phyloP scores from a whole-genome alignment of 2,888 invertebrate genomes.

The Chaitophorus viminalis region DNA sequence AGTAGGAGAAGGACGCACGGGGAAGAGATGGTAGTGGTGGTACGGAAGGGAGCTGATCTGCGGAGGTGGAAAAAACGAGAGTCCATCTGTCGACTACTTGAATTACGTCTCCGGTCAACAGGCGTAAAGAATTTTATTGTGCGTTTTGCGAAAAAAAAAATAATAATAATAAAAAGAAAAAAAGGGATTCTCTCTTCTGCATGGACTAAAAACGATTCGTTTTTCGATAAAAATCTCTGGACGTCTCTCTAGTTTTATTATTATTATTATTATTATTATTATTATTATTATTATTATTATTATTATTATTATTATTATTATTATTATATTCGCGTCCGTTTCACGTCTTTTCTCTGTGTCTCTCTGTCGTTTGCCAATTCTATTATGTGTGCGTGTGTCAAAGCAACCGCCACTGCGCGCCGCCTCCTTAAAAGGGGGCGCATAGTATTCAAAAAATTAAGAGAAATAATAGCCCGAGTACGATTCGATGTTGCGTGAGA shows the following conservation, averaged over 20 bases:
- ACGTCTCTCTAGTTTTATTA: conserved; percentile 57
- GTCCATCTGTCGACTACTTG: conserved; percentile 61
- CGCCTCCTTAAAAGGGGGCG: conserved; percentile 33
- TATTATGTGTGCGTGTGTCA: conserved; percentile 50
- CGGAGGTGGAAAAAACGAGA: conserved; percentile 19
- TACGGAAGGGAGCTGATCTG: background rate
- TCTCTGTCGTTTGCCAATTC: conserved; percentile 5
- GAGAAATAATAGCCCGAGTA: conserved; percentile 54
- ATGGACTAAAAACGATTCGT: conserved; percentile 50
- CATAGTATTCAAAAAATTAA: conserved; percentile 53
- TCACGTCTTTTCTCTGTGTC: background rate
- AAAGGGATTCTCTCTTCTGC: conserved; percentile 45
- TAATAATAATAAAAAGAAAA: background rate
- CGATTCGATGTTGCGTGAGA: conserved; percentile 61
- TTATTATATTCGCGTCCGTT: conserved; percentile 52
- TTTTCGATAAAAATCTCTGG: conserved; percentile 59
- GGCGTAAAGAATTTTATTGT: conserved; percentile 62
- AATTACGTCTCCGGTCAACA: conserved; percentile 62
- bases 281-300: no score
- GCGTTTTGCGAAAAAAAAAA: conserved; percentile 44
- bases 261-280: conserved; percentile 53
- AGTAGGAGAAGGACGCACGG: background rate
- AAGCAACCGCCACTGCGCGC: conserved; percentile 50
- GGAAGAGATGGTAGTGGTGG: no score
- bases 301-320: conserved; percentile 55